A percentile compares a stretch with the other conserved stretches of the same genome.
Evolutionary conservation across 2,113 vertebrate species (phyloP).

Genomic region (Pantherophis guttatus): DNA sequence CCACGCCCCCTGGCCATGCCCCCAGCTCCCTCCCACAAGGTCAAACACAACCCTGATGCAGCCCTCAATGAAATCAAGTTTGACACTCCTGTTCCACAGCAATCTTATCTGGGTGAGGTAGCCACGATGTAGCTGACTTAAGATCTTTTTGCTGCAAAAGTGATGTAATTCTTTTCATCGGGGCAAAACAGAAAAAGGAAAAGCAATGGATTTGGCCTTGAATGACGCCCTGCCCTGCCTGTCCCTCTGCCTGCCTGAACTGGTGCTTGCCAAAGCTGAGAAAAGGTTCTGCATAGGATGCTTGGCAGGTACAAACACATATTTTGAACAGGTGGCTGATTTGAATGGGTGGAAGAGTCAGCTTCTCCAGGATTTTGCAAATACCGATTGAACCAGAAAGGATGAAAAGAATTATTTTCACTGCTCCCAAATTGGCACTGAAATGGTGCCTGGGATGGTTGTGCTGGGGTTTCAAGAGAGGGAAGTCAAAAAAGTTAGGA

Average conservation of each 20-base stretch:
- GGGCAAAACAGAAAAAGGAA: neutral
- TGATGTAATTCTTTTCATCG: neutral
- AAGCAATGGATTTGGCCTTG: neutral
- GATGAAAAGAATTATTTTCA: neutral
- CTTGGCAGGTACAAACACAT: neutral
- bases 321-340: neutral
- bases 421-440: neutral
- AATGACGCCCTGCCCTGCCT: neutral
- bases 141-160: neutral
- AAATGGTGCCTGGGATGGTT: neutral
- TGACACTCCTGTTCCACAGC: neutral
- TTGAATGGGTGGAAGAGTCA: neutral
- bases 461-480: neutral
- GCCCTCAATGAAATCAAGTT: too few relatives aligned
- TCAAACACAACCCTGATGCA: too few relatives aligned
- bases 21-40: rapidly evolving
- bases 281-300: neutral
- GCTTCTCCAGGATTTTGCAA: neutral
- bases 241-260: neutral
- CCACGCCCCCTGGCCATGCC: too few relatives aligned
- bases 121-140: neutral
- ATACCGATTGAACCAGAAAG: neutral
- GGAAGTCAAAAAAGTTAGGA: neutral
- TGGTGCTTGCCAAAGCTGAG: neutral
- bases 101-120: neutral